Percentiles rank a stretch among this genome's conserved stretches.
Conservation (phyloP, 2,797 vertebrate species). For the Platalea minor region DNA sequence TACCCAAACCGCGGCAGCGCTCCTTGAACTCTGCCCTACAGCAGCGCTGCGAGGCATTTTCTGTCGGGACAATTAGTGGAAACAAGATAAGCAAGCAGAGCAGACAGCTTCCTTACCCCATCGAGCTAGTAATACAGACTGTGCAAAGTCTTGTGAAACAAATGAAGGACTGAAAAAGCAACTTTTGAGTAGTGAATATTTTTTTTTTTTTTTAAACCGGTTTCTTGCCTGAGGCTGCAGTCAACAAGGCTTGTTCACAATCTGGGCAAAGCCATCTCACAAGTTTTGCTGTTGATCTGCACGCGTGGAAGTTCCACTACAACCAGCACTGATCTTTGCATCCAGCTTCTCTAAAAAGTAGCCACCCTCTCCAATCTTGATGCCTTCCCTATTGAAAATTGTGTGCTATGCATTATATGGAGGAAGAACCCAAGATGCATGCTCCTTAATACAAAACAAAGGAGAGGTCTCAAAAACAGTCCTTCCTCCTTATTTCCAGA, state of each 20-base stretch:
- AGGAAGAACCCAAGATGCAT: background rate
- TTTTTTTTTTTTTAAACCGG: background rate
- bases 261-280: background rate
- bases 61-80: constrained; percentile 65
- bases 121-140: background rate
- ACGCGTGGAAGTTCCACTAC: background rate
- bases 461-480: background rate
- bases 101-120: constrained; percentile 41
- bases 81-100: constrained; percentile 41
- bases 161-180: background rate
- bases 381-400: background rate
- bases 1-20: background rate
- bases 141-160: background rate
- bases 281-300: background rate
- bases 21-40: constrained; percentile 53
- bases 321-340: background rate
- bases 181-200: background rate
- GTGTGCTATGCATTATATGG: background rate
- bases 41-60: constrained; percentile 39
- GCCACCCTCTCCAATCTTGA: background rate
- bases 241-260: background rate
- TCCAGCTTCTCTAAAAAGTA: background rate
- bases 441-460: background rate
- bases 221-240: background rate
- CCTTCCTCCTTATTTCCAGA: background rate